These are phyloP conservation scores for Albula glossodonta DNA, from an alignment of 2,113 vertebrate species.

Conservation along the genomic window DNA sequence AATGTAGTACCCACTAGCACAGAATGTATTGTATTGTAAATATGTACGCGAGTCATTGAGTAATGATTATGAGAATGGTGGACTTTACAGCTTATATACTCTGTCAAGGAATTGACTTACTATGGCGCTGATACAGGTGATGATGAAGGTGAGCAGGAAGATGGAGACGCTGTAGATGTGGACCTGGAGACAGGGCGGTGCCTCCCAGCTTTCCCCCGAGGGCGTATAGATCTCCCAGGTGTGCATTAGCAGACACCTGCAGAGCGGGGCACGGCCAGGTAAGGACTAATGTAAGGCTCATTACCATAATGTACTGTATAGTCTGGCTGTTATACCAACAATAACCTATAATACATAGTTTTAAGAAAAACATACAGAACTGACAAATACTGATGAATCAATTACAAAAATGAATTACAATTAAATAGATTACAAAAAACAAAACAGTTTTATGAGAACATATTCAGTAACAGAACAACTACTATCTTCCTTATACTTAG, in stretches of 20 bases:
- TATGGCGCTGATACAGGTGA: conserved; percentile 74
- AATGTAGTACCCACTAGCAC: too few relatives aligned
- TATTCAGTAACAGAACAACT: neutral
- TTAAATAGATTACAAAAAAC: too few relatives aligned
- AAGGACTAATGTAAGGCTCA: neutral
- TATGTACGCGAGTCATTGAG: too few relatives aligned
- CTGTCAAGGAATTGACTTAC: conserved; percentile 59
- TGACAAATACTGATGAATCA: neutral
- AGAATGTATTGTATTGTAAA: too few relatives aligned
- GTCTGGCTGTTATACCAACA: too few relatives aligned
- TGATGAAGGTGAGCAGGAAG: conserved; percentile 77
- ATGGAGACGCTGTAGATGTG: conserved; percentile 68
- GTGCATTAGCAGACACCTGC: conserved; percentile 83
- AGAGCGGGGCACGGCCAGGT: neutral
- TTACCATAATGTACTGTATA: neutral
- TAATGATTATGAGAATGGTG: too few relatives aligned
- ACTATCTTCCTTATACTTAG: neutral
- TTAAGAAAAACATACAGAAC: too few relatives aligned
- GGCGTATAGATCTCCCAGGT: conserved; percentile 55
- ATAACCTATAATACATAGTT: too few relatives aligned
- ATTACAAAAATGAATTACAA: neutral
- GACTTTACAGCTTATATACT: too few relatives aligned
- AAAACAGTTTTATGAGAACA: too few relatives aligned
- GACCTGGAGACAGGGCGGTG: conserved; percentile 61
- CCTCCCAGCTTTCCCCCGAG: conserved; percentile 24